Evolutionary conservation across 2,888 invertebrate species (phyloP).

Genomic region (Diplolepis rosae): DNA sequence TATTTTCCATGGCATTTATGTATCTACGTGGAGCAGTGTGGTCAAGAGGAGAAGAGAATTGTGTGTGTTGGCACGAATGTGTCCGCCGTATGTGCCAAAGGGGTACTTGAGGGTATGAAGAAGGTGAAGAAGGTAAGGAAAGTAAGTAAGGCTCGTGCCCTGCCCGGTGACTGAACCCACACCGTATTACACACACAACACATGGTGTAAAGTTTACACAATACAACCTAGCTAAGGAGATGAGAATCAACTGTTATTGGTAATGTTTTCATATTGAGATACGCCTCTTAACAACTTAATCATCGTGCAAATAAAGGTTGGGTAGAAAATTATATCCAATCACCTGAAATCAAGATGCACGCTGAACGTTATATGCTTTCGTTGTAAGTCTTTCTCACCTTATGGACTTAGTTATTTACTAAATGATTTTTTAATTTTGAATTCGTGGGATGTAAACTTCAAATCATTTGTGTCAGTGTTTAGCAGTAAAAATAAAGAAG

Average conservation of each 20-base stretch:
- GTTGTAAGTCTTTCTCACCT: neutral
- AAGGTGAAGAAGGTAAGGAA: no score
- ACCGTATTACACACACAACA: neutral
- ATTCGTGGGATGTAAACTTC: neutral
- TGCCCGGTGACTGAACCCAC: neutral
- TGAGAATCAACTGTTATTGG: neutral
- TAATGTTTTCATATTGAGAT: neutral
- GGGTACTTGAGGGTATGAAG: neutral
- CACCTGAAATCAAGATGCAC: neutral
- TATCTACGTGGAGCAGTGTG: neutral
- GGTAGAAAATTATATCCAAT: neutral
- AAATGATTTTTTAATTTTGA: neutral
- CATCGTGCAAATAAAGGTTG: neutral
- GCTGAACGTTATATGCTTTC: neutral
- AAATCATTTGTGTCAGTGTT: neutral
- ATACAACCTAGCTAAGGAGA: neutral
- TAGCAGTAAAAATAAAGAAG: neutral
- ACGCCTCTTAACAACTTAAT: slow-evolving; percentile 2
- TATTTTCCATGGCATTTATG: no score
- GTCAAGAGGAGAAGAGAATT: neutral
- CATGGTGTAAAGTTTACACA: neutral
- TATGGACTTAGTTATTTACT: neutral
- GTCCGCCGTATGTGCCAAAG: no score
- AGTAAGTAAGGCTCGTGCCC: no score
- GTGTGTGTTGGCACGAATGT: no score